phyloP scores from a whole-genome alignment of 2,797 vertebrate species.

The Catharus ustulatus region DNA sequence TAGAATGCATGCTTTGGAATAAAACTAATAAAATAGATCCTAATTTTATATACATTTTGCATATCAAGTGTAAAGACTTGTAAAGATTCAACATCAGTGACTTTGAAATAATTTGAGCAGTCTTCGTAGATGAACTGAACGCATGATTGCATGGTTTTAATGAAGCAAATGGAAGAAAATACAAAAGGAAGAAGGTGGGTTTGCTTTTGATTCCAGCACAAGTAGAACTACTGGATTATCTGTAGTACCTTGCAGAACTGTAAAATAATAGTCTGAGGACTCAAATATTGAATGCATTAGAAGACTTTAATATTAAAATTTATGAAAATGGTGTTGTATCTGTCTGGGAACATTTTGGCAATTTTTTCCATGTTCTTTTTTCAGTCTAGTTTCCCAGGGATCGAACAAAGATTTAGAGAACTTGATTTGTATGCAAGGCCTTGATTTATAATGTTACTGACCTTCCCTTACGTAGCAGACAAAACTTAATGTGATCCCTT shows the following conservation, averaged over 20 bases:
- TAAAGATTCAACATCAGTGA: not conserved
- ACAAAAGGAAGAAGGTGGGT: not conserved
- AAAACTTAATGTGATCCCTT: not conserved
- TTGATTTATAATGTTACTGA: not conserved
- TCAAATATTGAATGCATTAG: not conserved
- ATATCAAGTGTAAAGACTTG: not conserved
- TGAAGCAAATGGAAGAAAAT: not conserved
- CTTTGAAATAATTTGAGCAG: not conserved
- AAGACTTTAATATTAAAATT: not conserved
- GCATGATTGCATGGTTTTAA: not conserved
- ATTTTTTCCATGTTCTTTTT: not conserved
- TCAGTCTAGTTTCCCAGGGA: not conserved
- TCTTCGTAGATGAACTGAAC: not conserved
- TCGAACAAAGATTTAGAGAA: not conserved
- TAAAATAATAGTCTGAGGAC: not conserved
- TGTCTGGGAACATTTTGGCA: not conserved
- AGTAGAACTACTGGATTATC: not conserved
- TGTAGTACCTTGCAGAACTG: not conserved
- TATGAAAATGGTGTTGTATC: not conserved
- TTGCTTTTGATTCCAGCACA: not conserved
- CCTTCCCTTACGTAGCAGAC: not conserved
- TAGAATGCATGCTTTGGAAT: not conserved
- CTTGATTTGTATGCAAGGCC: not conserved
- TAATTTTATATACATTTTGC: not conserved
- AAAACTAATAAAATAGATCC: not conserved